These are phyloP conservation scores for Lingula anatina DNA, from an alignment of 2,888 invertebrate species.

Conservation along the genomic window DNA sequence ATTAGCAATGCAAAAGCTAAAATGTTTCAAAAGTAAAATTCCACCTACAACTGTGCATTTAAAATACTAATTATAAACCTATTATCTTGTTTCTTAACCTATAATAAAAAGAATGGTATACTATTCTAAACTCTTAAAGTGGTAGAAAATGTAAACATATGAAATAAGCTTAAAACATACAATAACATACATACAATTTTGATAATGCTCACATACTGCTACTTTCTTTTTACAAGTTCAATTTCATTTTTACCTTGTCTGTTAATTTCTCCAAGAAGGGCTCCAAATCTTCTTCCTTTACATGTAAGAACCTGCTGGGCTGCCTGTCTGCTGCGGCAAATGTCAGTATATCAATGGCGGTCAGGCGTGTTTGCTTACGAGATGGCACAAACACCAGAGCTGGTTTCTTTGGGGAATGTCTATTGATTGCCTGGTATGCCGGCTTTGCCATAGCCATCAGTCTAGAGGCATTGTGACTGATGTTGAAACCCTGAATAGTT, in stretches of 20 bases:
- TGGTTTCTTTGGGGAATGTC: constrained; percentile 52
- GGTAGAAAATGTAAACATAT: not conserved
- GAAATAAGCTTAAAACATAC: not conserved
- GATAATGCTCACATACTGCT: no score
- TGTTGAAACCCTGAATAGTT: constrained; percentile 85
- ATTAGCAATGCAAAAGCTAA: no score
- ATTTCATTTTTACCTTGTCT: constrained; percentile 81
- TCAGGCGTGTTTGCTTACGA: constrained; percentile 82
- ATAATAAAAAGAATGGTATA: no score
- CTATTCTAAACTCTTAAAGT: not conserved
- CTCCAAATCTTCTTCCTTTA: constrained; percentile 70
- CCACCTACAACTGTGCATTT: no score
- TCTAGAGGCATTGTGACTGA: constrained; percentile 93
- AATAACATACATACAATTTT: not conserved
- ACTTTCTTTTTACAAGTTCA: not conserved
- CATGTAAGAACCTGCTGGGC: constrained; percentile 83
- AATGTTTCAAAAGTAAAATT: no score
- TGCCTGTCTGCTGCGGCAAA: constrained; percentile 86
- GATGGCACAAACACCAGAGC: constrained; percentile 58
- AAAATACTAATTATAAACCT: no score
- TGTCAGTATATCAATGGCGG: constrained; percentile 92
- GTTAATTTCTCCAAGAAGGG: constrained; percentile 82
- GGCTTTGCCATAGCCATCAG: constrained; percentile 98
- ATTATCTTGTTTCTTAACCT: no score
- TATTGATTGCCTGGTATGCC: constrained; percentile 84